phyloP scores from a whole-genome alignment of 2,113 vertebrate genomes.

The Ochotona princeps region DNA sequence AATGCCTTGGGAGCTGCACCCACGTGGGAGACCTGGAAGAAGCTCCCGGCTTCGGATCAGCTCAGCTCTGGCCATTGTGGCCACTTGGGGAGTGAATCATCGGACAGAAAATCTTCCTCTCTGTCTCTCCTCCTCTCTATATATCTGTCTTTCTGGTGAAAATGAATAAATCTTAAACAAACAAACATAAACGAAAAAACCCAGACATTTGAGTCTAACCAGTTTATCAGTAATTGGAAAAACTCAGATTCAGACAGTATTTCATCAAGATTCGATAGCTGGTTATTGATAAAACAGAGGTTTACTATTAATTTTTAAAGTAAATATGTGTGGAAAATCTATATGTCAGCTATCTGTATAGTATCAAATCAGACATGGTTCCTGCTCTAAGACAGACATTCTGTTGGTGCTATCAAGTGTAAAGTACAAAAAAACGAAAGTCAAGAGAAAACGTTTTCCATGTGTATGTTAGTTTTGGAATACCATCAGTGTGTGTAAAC shows the following conservation, averaged over 20 bases:
- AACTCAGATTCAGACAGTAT: constrained; percentile 16
- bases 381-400: not conserved
- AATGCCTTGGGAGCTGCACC: too few species aligned
- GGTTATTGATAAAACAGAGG: not conserved
- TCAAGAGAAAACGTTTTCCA: constrained; percentile 44
- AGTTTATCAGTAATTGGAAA: constrained; percentile 33
- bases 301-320: constrained; percentile 29
- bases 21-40: too few species aligned
- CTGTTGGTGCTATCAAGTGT: not conserved
- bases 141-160: too few species aligned
- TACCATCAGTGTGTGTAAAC: not conserved
- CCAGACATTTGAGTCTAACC: not conserved
- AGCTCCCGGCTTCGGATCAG: too few species aligned
- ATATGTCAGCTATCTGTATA: not conserved
- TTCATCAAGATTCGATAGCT: not conserved
- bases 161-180: too few species aligned
- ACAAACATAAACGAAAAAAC: not conserved
- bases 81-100: too few species aligned
- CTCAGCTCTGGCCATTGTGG: too few species aligned
- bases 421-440: constrained; percentile 1
- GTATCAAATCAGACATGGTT: not conserved
- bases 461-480: constrained; percentile 34
- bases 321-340: not conserved
- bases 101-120: too few species aligned
- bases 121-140: too few species aligned